These are phyloP conservation scores for Pangasius mekongensis DNA, from an alignment of 2,797 vertebrate genomes.

Conservation along the genomic window DNA sequence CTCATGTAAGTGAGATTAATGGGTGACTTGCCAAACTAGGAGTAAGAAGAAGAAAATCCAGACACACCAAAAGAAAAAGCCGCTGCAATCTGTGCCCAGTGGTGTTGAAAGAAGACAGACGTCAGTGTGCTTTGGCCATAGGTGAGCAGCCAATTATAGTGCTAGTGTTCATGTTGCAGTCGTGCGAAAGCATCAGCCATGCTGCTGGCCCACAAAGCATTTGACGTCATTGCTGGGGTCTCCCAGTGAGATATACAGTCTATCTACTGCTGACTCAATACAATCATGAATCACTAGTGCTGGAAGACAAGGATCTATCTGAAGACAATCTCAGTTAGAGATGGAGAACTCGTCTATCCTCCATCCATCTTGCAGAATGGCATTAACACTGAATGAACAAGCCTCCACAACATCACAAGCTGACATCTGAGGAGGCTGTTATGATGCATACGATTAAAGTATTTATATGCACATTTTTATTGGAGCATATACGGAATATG, in stretches of 20 bases:
- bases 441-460: background rate
- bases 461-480: background rate
- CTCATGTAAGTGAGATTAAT: background rate
- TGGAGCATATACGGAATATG: background rate
- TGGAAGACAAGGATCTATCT: conserved; percentile 20
- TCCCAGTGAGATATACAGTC: conserved; percentile 26
- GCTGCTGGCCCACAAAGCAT: conserved; percentile 19
- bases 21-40: background rate
- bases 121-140: background rate
- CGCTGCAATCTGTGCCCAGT: too few relatives aligned
- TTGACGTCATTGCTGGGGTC: conserved; percentile 28
- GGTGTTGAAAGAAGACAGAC: background rate
- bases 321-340: conserved; percentile 14
- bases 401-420: background rate
- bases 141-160: background rate
- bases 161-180: background rate
- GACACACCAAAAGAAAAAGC: background rate
- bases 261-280: conserved; percentile 31
- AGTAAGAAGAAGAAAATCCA: background rate
- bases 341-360: background rate
- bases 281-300: conserved; percentile 28
- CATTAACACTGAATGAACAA: background rate
- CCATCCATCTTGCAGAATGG: background rate
- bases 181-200: background rate
- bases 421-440: conserved; percentile 1